Conservation (phyloP, 2,113 vertebrate genomes). For the Channa maculata region DNA sequence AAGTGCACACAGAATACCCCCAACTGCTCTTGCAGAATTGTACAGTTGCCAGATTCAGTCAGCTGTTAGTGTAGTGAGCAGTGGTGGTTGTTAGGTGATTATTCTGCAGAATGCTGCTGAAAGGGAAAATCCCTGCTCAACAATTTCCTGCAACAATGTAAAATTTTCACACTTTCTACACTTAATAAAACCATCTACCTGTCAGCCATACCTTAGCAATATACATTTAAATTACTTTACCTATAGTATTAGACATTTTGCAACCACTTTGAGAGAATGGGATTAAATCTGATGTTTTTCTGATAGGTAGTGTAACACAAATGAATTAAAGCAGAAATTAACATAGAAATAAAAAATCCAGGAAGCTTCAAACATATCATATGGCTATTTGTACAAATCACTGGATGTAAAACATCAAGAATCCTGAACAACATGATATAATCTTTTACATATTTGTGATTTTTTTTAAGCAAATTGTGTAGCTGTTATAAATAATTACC, state of each 20-base stretch:
- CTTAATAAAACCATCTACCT: too few relatives aligned
- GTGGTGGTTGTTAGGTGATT: background rate
- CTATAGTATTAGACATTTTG: too few relatives aligned
- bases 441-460: background rate
- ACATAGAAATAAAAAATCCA: slow-evolving; percentile 3
- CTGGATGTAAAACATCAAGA: background rate
- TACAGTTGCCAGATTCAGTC: slow-evolving; percentile 14
- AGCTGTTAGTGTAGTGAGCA: slow-evolving; percentile 15
- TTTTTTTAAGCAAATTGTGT: background rate
- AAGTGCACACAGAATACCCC: too few relatives aligned
- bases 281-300: too few relatives aligned
- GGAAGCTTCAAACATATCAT: background rate
- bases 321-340: too few relatives aligned
- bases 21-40: background rate
- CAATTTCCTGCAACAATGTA: too few relatives aligned
- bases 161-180: too few relatives aligned
- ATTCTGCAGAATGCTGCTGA: background rate
- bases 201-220: too few relatives aligned
- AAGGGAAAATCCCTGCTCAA: too few relatives aligned
- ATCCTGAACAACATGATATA: background rate
- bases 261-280: background rate
- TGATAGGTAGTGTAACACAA: too few relatives aligned
- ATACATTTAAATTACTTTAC: too few relatives aligned
- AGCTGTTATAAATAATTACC: too few relatives aligned
- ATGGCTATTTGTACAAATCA: background rate